Base-by-base conservation (phyloP, 53 echinoderm and acorn worm genomes). In the Antedon mediterranea region DNA sequence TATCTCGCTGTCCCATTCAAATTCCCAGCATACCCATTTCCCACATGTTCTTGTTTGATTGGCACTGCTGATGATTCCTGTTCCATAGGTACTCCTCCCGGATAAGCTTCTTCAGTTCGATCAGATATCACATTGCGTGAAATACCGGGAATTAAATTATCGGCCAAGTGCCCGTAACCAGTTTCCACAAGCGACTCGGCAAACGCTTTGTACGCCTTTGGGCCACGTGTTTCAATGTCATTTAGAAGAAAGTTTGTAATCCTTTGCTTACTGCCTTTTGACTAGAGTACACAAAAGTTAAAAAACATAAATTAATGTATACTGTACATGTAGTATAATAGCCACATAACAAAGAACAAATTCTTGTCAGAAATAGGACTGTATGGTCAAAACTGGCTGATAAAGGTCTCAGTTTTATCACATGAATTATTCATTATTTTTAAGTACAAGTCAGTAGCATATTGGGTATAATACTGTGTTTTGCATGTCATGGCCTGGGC, bases 141-240 rank as follows among this genome's bases (percentile, higher is more conserved):
- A 57, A 57, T 57, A 18, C 57, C 57, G 2, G 57, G 57, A 2
- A 8, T 57, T 57, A 57, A 72, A 5, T 26, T 28, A 20, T 87
- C 76, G 9, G 95, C 95, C 34, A 95, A 75, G 71, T 81, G 31
- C 8, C 43, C 81, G 27, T 92, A 89, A 28, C 89, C 84, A 31
- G 92, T 78, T 15, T 81, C 85, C 29, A 81, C 34, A 32, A 95
- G 79, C 18, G 89, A 78, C 14, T 75, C 77, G 8, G 87, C 31
- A 28, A 95, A 85, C 9, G 89, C 89, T 28, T 11, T 32, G 57
- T 84, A 95, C 28, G 95, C 92, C 28, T 74, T 85, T 0, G 91
- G 92, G 6, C 95, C 95, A 28, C 92, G 80, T 8, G 89, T 87
- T 72, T 95, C 92, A 41, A 95, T 71, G 34, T 79, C 83, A 37